phyloP scores from a whole-genome alignment of 2,113 vertebrate species.

The Amazona vittata region DNA sequence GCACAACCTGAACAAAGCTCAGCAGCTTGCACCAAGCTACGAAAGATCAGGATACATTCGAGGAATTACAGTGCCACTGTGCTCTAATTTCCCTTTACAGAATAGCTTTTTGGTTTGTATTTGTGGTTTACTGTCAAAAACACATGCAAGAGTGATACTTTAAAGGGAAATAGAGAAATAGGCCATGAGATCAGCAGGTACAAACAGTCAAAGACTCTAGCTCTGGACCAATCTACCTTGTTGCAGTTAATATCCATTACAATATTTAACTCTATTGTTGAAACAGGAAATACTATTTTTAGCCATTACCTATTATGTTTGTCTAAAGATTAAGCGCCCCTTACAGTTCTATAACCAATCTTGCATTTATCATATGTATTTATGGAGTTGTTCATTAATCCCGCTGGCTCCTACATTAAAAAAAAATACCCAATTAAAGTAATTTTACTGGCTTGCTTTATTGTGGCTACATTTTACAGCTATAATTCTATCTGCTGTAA shows the following conservation, averaged over 20 bases:
- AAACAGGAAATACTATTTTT: conserved; percentile 9
- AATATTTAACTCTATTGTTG: not conserved
- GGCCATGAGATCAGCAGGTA: not conserved
- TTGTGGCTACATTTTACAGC: not conserved
- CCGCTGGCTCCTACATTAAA: not conserved
- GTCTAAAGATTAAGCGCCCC: not conserved
- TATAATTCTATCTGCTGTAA: not conserved
- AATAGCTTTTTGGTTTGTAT: not conserved
- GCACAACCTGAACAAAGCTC: not conserved
- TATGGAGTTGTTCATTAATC: not conserved
- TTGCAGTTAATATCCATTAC: not conserved
- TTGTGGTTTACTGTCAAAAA: not conserved
- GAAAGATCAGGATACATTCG: fast-evolving
- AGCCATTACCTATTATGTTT: not conserved
- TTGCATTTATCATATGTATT: not conserved
- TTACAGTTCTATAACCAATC: not conserved
- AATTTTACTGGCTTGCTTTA: not conserved
- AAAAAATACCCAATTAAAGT: not conserved
- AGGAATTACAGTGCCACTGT: not conserved
- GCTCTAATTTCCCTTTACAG: not conserved
- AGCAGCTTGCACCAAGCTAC: not conserved
- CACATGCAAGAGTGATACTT: not conserved
- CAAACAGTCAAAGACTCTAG: not conserved
- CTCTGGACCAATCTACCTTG: not conserved
- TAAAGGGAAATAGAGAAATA: not conserved